These are phyloP conservation scores for Gymnobelideus leadbeateri DNA, from an alignment of 2,113 vertebrate genomes.

Conservation along the genomic window DNA sequence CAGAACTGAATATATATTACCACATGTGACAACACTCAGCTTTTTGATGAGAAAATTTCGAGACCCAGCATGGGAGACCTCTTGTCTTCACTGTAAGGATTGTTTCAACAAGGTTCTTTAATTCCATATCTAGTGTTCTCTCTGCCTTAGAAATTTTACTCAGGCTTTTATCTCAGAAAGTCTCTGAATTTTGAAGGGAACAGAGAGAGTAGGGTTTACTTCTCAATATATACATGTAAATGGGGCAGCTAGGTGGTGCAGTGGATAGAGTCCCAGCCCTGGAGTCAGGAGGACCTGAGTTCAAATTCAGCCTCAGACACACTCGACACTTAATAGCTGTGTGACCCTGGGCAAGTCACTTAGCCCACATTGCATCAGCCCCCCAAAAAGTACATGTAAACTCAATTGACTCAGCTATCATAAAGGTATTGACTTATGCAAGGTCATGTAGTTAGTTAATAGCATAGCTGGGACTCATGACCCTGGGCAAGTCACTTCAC, in stretches of 20 bases:
- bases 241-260: not conserved
- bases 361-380: too few species aligned
- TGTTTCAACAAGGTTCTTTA: not conserved
- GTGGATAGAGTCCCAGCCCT: too few species aligned
- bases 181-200: not conserved
- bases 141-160: too few species aligned
- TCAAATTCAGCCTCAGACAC: too few species aligned
- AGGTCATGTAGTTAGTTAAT: not conserved
- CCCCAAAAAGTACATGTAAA: too few species aligned
- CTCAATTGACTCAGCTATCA: not conserved
- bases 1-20: not conserved
- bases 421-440: too few species aligned
- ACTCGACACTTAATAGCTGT: too few species aligned
- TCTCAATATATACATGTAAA: not conserved
- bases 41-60: not conserved
- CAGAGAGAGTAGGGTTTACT: not conserved
- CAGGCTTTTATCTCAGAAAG: not conserved
- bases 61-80: not conserved
- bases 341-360: too few species aligned
- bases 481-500: not conserved
- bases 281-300: too few species aligned
- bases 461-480: not conserved
- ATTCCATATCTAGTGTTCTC: not conserved
- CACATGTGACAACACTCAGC: not conserved
- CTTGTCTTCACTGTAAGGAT: not conserved